Base-by-base conservation (phyloP, 1,140 invertebrate genomes). In the Drosophila pruinosa region DNA sequence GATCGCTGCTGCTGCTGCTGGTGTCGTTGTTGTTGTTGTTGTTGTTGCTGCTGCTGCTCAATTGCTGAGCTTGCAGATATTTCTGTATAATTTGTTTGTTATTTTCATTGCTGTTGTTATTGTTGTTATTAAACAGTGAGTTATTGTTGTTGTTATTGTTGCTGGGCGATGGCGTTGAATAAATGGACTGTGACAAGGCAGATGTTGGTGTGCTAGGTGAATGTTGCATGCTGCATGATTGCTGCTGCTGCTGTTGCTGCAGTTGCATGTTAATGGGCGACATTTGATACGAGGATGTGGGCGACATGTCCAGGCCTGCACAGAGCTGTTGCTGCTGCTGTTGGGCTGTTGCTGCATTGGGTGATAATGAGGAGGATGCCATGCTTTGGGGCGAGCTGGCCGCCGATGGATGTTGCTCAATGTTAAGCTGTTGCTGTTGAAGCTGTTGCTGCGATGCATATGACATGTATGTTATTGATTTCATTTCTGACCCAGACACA, bases 1-100 rank as follows among this genome's bases (percentile, higher is more conserved):
- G 72, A 43, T 78, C 48, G 19, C 41, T 69, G 78, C n/a, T 78
- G 56, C 31, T 61, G 54, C 24, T 61, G 53, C 28, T 65, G n/a
- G n/a, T n/a, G 69, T 54, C 80, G 81, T 6, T 71, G 68, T 48
- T 75, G 50, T 17, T 52, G 77, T 14, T 79, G 52, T 36, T 64
- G 57, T 17, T 57, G 72, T 15, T 72, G 62, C 19, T 76, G 62
- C 22, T 70, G 73, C 47, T 78, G 80, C 38, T 72, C 75, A 83
- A 50, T 52, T 78, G 82, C 38, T 88, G 82, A 73, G 75, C 69
- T 73, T 89, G 75, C 45, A 89, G 81, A 86, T 86, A 90, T 89
- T 89, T 89, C 75, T 89, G 86, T 67, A 89, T 82, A 75, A 89
- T 61, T 78, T 89, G 80, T 45, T 54, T 86, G 52, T 78, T 90